Percentiles rank a stretch among this genome's conserved stretches.
These are phyloP conservation scores for Grus americana DNA, from an alignment of 2,113 vertebrate genomes.

Conservation along the genomic window DNA sequence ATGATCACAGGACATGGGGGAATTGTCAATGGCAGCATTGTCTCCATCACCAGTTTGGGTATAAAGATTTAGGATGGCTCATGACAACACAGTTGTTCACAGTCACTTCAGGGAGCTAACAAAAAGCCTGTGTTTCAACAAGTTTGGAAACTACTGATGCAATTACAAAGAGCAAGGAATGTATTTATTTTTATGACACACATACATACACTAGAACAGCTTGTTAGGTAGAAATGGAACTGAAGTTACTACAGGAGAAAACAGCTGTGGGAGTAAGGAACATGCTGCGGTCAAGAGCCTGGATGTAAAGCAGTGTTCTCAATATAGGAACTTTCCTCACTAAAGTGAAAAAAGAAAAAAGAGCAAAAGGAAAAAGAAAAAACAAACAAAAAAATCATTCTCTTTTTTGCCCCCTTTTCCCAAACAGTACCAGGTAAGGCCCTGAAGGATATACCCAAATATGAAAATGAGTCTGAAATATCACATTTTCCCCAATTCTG, in stretches of 20 bases:
- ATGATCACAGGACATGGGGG: neutral
- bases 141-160: slow-evolving; percentile 5
- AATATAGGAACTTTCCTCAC: neutral
- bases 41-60: neutral
- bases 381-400: neutral
- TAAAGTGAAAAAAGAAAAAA: neutral
- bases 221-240: neutral
- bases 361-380: neutral
- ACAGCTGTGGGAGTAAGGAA: neutral
- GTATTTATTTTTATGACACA: neutral
- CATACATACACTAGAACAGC: neutral
- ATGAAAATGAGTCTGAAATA: neutral
- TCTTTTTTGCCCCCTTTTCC: neutral
- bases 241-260: neutral
- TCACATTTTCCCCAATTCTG: neutral
- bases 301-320: neutral
- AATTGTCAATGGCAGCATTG: neutral
- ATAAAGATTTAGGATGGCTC: slow-evolving; percentile 41
- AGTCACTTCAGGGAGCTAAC: neutral
- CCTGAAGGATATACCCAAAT: neutral
- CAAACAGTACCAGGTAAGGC: neutral
- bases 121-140: slow-evolving; percentile 18
- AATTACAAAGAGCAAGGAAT: neutral
- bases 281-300: neutral
- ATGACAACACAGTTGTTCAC: slow-evolving; percentile 47